Evolutionary conservation across 2,113 vertebrate species (phyloP), one percentile per base, ranked within the genome.

Genomic region (Lagopus muta): DNA sequence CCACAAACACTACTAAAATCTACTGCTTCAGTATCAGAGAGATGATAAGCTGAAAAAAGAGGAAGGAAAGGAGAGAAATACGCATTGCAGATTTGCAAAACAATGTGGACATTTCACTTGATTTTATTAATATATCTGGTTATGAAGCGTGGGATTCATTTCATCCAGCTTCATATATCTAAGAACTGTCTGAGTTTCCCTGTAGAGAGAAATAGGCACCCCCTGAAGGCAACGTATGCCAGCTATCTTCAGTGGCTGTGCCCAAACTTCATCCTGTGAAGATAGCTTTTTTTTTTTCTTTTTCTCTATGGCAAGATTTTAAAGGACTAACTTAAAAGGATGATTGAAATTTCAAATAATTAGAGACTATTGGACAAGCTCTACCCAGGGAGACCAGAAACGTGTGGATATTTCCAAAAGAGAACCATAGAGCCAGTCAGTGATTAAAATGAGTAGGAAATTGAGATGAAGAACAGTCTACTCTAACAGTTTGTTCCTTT

Each of bases 211-310:
- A 95, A 43, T 34, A 80, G 82, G 28, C 34, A 74, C 45, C 87
- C 78, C 45, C 85, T 86, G 85, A 94, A 76, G 67, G 72, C 75
- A 94, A 93, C 77, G 25, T 82, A 80, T 86, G 60, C 79, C n/a
- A 91, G 75, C 55, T 88, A 11, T 82, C 62, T 45, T 77, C 3
- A 1, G n/a, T 32, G 58, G 24, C 65, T 0, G 2, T 42, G 12
- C 17, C 69, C 0, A 0, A 61, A 30, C 19, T 38, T 89, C 67
- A 77, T 13, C 9, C 30, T 67, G 8, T 3, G 3, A 34, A 66
- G 50, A 62, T 24, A 34, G 38, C 13, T 61, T 7, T 20, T 50
- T 27, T 62, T 27, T 72, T 54, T 18, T 50, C 10, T 60, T 54
- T 82, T 86, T 43, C 42, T 58, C 54, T 73, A 42, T 0, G 5